phyloP scores from a whole-genome alignment of 2,113 vertebrate species.

The Festucalex cinctus region DNA sequence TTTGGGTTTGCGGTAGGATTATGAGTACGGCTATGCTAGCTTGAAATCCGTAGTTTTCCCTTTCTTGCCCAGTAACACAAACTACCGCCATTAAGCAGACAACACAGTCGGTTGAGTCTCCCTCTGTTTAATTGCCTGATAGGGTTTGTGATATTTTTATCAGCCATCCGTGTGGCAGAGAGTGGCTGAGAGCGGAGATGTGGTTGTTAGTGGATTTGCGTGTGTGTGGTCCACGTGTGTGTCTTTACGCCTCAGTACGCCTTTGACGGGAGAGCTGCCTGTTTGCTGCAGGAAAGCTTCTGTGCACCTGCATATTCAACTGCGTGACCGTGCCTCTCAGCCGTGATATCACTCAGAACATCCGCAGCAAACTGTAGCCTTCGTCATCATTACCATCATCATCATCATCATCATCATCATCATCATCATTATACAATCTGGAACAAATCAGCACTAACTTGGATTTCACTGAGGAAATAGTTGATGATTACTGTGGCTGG shows the following conservation, averaged over 20 bases:
- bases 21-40: no score
- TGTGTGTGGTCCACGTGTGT: constrained; percentile 30
- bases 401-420: constrained; percentile 6
- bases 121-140: constrained; percentile 69
- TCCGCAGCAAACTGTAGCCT: constrained; percentile 33
- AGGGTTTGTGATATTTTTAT: constrained; percentile 70
- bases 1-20: no score
- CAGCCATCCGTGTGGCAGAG: constrained; percentile 45
- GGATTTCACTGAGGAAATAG: constrained; percentile 2
- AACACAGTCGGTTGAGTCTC: constrained; percentile 25
- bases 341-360: constrained; percentile 44
- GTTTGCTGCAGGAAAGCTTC: constrained; percentile 54
- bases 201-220: constrained; percentile 16
- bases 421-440: constrained; percentile 3
- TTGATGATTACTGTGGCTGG: background rate
- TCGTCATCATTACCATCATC: constrained; percentile 25
- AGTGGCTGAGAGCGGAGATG: constrained; percentile 39
- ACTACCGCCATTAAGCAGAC: constrained; percentile 47
- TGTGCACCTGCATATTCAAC: constrained; percentile 66
- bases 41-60: no score
- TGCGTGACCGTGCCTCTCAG: constrained; percentile 50
- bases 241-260: constrained; percentile 54
- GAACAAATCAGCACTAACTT: constrained; percentile 20
- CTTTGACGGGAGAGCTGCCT: constrained; percentile 57
- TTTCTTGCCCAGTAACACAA: background rate